Evolutionary conservation across 1,140 invertebrate genomes (phyloP).

Genomic region (Saccostrea glomerata): DNA sequence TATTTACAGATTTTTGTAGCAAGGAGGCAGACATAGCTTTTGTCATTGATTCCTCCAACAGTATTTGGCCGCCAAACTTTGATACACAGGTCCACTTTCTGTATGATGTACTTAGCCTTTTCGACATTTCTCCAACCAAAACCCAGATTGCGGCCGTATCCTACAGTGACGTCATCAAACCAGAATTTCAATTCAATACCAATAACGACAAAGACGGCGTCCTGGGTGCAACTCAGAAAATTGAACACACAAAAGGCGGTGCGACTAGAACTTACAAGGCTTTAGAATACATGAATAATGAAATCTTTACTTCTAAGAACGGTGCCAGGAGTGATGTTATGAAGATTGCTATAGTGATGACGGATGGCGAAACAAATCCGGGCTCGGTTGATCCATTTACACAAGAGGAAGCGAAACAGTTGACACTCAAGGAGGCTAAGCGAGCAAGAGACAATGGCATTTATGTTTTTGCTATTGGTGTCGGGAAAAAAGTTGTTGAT

Average conservation of each 20-base stretch:
- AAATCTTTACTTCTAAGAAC: conserved; percentile 54
- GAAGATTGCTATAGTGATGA: conserved; percentile 68
- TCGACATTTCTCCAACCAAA: conserved; percentile 61
- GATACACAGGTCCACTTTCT: conserved; percentile 66
- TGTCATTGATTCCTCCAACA: conserved; percentile 71
- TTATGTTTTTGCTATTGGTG: conserved; percentile 67
- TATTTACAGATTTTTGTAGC: conserved; percentile 24
- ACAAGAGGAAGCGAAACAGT: conserved; percentile 45
- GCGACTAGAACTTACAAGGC: conserved; percentile 63
- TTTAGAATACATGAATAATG: conserved; percentile 49
- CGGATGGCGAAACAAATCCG: conserved; percentile 68
- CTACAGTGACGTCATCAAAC: conserved; percentile 58
- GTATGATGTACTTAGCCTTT: conserved; percentile 63
- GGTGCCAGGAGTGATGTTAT: conserved; percentile 61
- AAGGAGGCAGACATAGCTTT: conserved; percentile 71
- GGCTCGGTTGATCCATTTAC: conserved; percentile 51
- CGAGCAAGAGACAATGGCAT: conserved; percentile 56
- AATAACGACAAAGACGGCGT: conserved; percentile 56
- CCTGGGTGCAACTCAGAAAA: conserved; percentile 56
- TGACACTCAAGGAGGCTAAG: conserved; percentile 41
- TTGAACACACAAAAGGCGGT: conserved; percentile 56
- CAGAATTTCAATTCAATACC: conserved; percentile 62
- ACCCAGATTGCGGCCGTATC: conserved; percentile 64
- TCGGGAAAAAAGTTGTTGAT: conserved; percentile 60
- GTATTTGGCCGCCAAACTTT: conserved; percentile 69